Percentiles rank a stretch among this genome's conserved stretches.
phyloP scores from a whole-genome alignment of 35 echinoderm and acorn worm species.

The Ophioderma brevispina region DNA sequence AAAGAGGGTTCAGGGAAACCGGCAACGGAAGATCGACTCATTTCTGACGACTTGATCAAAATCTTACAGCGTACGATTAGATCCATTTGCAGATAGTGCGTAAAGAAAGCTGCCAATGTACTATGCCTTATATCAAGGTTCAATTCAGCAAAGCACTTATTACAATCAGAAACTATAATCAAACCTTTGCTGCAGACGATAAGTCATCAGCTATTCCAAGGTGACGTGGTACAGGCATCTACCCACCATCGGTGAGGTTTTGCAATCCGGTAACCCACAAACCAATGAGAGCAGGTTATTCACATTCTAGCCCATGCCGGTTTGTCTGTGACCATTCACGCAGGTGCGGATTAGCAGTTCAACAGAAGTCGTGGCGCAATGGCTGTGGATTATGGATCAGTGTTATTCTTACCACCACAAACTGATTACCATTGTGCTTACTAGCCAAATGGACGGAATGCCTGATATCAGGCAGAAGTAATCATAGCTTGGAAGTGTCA shows the following conservation, averaged over 20 bases:
- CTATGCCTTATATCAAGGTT: slow-evolving; percentile 67
- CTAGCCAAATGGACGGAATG: slow-evolving; percentile 89
- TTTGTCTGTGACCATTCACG: slow-evolving; percentile 93
- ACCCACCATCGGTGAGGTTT: slow-evolving; percentile 88
- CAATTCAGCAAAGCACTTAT: slow-evolving; percentile 87
- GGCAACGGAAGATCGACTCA: slow-evolving; percentile 53
- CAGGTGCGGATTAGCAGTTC: slow-evolving; percentile 78
- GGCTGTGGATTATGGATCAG: slow-evolving; percentile 88
- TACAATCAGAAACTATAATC: slow-evolving; percentile 84
- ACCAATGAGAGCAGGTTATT: slow-evolving; percentile 96
- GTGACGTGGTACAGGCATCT: slow-evolving; percentile 49
- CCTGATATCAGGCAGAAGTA: too few relatives aligned
- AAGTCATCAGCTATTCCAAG: slow-evolving; percentile 94
- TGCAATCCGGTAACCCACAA: slow-evolving; percentile 94
- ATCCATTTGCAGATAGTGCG: slow-evolving; percentile 90
- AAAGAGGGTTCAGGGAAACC: slow-evolving; percentile 67
- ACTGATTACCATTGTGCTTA: slow-evolving; percentile 87
- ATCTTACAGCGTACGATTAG: slow-evolving; percentile 82
- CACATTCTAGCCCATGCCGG: slow-evolving; percentile 89
- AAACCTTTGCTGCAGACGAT: slow-evolving; percentile 72
- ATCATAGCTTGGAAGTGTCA: too few relatives aligned
- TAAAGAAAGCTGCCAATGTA: slow-evolving; percentile 87
- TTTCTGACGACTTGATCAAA: slow-evolving; percentile 86
- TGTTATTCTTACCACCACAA: slow-evolving; percentile 98
- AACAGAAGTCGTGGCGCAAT: slow-evolving; percentile 90